A percentile compares a stretch with the other conserved stretches of the same genome.
phyloP scores from a whole-genome alignment of 2,888 invertebrate genomes.

The Graphium colonna region DNA sequence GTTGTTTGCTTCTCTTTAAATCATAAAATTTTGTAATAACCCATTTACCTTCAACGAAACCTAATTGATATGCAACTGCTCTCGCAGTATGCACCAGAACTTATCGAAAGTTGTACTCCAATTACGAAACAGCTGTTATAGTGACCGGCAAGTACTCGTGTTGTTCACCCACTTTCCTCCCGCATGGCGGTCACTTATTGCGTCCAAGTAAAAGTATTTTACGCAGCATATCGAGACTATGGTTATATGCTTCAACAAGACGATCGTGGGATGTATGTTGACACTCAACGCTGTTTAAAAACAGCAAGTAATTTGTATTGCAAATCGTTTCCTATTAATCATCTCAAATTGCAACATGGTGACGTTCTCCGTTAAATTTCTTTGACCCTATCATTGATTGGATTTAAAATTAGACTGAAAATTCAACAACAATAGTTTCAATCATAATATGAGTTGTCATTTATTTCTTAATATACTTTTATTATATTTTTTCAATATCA shows the following conservation, averaged over 20 bases:
- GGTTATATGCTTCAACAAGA: neutral
- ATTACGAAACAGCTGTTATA: constrained; percentile 51
- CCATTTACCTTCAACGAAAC: constrained; percentile 27
- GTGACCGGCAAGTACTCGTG: constrained; percentile 37
- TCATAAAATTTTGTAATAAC: neutral
- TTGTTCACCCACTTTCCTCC: constrained; percentile 69
- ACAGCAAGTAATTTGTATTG: neutral
- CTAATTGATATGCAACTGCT: constrained; percentile 13
- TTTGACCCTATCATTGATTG: no score
- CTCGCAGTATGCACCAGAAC: constrained; percentile 35
- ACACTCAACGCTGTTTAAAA: neutral
- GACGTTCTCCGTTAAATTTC: neutral
- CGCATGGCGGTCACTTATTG: constrained; percentile 40
- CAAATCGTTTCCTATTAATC: neutral
- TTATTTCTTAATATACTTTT: no score
- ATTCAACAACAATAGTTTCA: no score
- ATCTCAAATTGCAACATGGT: neutral
- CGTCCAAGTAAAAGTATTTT: constrained; percentile 40
- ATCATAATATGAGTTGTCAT: no score
- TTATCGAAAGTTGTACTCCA: constrained; percentile 54
- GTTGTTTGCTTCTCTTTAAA: neutral
- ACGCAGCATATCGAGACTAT: neutral
- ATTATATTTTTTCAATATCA: no score
- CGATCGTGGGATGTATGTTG: neutral
- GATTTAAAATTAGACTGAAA: no score